Base-by-base conservation (phyloP, 2,888 invertebrate genomes). In the Microdon myrmicae region DNA sequence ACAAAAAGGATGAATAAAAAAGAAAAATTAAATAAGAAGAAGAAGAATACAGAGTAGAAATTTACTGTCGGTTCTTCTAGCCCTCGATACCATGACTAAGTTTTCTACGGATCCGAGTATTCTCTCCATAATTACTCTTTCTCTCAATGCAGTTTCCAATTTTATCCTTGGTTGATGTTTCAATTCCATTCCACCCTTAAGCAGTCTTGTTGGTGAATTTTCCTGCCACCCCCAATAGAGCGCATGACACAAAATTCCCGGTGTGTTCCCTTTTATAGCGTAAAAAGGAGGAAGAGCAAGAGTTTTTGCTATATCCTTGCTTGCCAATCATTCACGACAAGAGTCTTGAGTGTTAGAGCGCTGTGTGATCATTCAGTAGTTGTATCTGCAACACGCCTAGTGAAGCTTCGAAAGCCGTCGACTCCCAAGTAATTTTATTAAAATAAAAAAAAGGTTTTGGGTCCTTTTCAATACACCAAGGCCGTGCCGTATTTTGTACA, bases 361-460 rank as follows among this genome's bases (percentile, higher is more conserved):
- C 55, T 61, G 23, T 31, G 39, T 38, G 31, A 53, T 51, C 28
- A 64, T 58, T 64, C 64, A 64, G 64, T 58, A 64, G 64, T 58
- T 53, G 64, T 53, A 58, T 53, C 64, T 53, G 43, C 51, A 64
- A 45, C 58, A 64, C 64, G 64, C 47, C 53, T 64, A 53, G 58
- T 47, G 58, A 58, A 58, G 64, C 47, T 39, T 32, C 32, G 19
- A 41, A 60, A 3, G 10, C 7, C 26, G 10, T 29, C 29, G 7
- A 28, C 22, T 10, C 14, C 2, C 29, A 43, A 25, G 16, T 16
- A 19, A 29, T 29, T 29, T 22, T 32, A 37, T 7, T 19, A 19
- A 25, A 35, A 10, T 4, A 17, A 16, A 23, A 26, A 6, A 23
- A 23, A 12, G 16, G 29, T 1, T 5, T 16, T 25, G 23, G 16